Conservation (phyloP, 2,113 vertebrate species). For the Osmerus mordax region DNA sequence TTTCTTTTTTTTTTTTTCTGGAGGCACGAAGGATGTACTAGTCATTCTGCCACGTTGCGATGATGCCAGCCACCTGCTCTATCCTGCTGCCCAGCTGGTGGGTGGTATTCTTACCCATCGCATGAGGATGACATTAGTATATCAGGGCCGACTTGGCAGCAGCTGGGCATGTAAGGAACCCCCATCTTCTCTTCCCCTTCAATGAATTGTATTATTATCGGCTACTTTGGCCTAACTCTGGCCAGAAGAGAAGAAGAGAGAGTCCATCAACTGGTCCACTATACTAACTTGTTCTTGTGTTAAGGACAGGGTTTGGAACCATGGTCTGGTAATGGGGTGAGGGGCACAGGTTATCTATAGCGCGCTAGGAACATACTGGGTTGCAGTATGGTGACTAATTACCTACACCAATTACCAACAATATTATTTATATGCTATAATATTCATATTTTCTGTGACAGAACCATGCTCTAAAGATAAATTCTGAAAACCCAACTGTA, state of each 20-base stretch:
- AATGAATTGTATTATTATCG: conserved; percentile 32
- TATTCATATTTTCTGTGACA: no score
- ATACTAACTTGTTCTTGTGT: no score
- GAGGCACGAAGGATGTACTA: conserved; percentile 30
- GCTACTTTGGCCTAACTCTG: neutral
- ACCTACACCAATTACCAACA: neutral
- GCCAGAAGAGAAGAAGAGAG: conserved; percentile 18
- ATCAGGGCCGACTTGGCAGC: conserved; percentile 51
- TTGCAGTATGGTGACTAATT: neutral
- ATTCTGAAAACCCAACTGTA: no score
- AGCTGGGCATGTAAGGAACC: conserved; percentile 55
- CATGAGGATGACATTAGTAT: conserved; percentile 42
- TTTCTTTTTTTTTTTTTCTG: neutral
- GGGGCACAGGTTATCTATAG: no score
- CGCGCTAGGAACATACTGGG: no score
- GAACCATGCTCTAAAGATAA: no score
- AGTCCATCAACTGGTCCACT: neutral
- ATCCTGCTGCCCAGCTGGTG: conserved; percentile 59
- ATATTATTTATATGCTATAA: neutral
- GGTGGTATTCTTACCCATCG: conserved; percentile 46
- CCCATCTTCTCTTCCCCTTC: conserved; percentile 34
- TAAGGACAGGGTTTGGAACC: no score
- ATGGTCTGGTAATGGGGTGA: no score
- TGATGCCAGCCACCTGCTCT: conserved; percentile 61
- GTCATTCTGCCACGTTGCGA: conserved; percentile 30